Conservation (phyloP, 2,888 invertebrate genomes). For the Prionchulus punctatus region DNA sequence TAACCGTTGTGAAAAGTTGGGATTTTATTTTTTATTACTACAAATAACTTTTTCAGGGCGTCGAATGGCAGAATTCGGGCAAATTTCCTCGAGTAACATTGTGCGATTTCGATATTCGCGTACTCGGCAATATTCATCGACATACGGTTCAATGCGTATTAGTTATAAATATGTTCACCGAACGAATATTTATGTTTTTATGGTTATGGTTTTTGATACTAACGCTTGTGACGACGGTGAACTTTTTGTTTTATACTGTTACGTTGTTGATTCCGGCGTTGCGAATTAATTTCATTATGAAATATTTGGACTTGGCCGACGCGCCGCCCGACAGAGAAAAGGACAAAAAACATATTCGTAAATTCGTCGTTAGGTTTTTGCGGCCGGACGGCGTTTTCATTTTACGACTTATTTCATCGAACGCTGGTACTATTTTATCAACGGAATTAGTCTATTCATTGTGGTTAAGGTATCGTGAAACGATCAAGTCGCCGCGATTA, state of each 20-base stretch:
- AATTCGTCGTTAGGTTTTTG: conserved; percentile 25
- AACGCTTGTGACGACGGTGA: conserved; percentile 22
- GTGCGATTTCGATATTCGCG: conserved; percentile 33
- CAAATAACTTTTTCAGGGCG: conserved; percentile 17
- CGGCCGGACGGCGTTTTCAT: conserved; percentile 28
- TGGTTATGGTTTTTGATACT: conserved; percentile 33
- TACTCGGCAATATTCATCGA: conserved; percentile 32
- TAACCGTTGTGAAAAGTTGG: too few relatives aligned
- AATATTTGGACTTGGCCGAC: conserved; percentile 17
- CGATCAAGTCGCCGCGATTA: background rate
- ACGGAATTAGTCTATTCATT: conserved; percentile 11
- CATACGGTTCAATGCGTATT: conserved; percentile 26
- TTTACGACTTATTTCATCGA: conserved; percentile 22
- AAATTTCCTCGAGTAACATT: conserved; percentile 35
- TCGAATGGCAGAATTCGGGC: conserved; percentile 31
- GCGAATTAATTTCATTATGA: conserved; percentile 16
- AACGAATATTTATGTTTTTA: conserved; percentile 31
- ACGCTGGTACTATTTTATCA: conserved; percentile 18
- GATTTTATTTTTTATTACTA: conserved; percentile 10
- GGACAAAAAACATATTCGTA: conserved; percentile 11
- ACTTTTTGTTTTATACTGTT: conserved; percentile 28
- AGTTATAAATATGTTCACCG: conserved; percentile 30
- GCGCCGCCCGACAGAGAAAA: conserved; percentile 12
- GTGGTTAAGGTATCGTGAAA: conserved; percentile 8
- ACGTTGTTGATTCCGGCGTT: conserved; percentile 19